A percentile compares a stretch with the other conserved stretches of the same genome.
Conservation (phyloP, 2,797 vertebrate species). For the Microtus californicus region DNA sequence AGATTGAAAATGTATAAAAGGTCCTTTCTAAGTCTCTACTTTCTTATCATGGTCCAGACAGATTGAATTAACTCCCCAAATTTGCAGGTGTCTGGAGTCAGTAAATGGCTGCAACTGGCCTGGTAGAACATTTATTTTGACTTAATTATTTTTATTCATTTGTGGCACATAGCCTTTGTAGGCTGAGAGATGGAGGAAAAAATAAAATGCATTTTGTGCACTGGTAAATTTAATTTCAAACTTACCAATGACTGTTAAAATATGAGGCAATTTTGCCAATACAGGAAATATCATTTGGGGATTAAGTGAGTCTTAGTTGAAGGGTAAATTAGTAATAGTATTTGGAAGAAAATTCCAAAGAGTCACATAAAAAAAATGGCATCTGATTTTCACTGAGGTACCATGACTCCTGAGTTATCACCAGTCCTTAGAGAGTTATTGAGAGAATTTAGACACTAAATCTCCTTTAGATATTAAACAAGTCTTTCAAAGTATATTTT, state of each 20-base stretch:
- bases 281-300: not conserved
- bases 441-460: not conserved
- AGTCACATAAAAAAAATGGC: not conserved
- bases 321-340: not conserved
- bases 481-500: not conserved
- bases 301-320: not conserved
- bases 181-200: not conserved
- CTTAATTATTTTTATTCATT: conserved; percentile 52
- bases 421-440: too few species aligned
- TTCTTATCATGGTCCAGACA: not conserved
- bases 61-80: not conserved
- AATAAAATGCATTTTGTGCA: not conserved
- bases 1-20: not conserved
- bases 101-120: not conserved
- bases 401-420: not conserved
- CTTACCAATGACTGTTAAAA: conserved; percentile 26
- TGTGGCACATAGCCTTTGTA: not conserved
- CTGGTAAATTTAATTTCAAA: conserved; percentile 54
- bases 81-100: not conserved
- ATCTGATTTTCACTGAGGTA: not conserved
- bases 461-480: not conserved
- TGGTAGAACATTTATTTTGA: not conserved
- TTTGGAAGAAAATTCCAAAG: conserved; percentile 16
- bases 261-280: not conserved
- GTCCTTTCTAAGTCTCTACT: not conserved